Percentiles rank a stretch among this genome's conserved stretches.
phyloP scores from a whole-genome alignment of 2,888 invertebrate genomes.

The Drosophila paracracens region DNA sequence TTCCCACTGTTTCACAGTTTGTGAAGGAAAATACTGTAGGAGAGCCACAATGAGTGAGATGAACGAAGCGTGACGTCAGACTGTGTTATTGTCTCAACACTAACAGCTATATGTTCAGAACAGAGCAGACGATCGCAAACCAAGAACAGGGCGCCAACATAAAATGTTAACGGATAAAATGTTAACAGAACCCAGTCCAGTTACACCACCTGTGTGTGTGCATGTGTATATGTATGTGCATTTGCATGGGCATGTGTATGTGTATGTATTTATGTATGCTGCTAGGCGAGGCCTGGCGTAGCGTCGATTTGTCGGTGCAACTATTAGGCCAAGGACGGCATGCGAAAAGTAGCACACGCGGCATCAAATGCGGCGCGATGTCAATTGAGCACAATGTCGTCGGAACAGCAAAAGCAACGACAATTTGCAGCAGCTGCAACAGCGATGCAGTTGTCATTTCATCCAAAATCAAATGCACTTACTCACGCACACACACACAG shows the following conservation, averaged over 20 bases:
- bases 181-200: conserved; percentile 36
- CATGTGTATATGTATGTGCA: conserved; percentile 15
- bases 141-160: background rate
- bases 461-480: conserved; percentile 57
- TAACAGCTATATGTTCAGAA: conserved; percentile 33
- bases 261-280: conserved; percentile 7
- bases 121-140: conserved; percentile 41
- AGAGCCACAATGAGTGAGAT: background rate
- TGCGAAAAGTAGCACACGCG: conserved; percentile 64
- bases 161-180: background rate
- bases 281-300: conserved; percentile 39
- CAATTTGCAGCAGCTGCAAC: conserved; percentile 12
- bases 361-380: conserved; percentile 46
- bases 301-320: conserved; percentile 45
- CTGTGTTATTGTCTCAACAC: background rate
- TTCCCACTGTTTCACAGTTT: background rate
- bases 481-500: conserved; percentile 17
- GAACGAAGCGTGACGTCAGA: background rate
- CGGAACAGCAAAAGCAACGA: conserved; percentile 18
- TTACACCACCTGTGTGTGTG: conserved; percentile 11
- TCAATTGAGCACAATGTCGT: conserved; percentile 52
- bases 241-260: background rate
- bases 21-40: background rate
- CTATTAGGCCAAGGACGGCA: conserved; percentile 72
- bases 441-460: conserved; percentile 32